Base-by-base conservation (phyloP, 2,797 vertebrate genomes). In the Pygocentrus nattereri region DNA sequence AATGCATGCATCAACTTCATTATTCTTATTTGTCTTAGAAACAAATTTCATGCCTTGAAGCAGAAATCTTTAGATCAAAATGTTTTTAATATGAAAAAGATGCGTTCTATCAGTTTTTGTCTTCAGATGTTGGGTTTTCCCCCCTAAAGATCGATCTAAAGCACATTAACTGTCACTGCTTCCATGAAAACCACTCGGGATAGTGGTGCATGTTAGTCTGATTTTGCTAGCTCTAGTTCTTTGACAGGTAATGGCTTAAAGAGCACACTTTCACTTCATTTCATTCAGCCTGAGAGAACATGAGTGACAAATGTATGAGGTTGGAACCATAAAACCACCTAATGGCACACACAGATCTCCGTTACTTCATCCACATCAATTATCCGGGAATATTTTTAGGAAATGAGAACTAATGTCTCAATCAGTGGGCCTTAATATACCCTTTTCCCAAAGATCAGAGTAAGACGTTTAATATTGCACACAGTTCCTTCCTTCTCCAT, bases 381-480 rank as follows among this genome's bases (percentile, higher is more conserved):
- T 82, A 85, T 23, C 59, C 78, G 70, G 64, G 61, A 87, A 82
- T 83, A 90, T 90, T 85, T 87, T 82, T 82, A 70, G 83, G 88
- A 90, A 93, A 91, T 77, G 83, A 90, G 88, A 90, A 85, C 84
- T 84, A 82, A 84, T 85, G 75, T 81, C 34, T 86, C 86, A 85
- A 75, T 82, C 74, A 79, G 41, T 59, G 38, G 13, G 75, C 64
- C 84, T 81, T 85, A 74, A 79, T 79, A 74, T 67, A 88, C 86
- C 79, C 76, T 85, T 89, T 88, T 62, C 18, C 85, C 76, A 70
- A 86, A 69, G 84, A 87, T 88, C 82, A 87, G 85, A 86, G 82
- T 50, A 74, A 80, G 78, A 77, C 64, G 82, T 81, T 78, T 77
- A 83, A 80, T 74, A 74, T 74, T 68, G 83, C 82, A 89, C 58